Evolutionary conservation across 2,888 invertebrate genomes (phyloP), one percentile per base, ranked within the genome.

Genomic region (Bursaphelenchus okinawaensis): DNA sequence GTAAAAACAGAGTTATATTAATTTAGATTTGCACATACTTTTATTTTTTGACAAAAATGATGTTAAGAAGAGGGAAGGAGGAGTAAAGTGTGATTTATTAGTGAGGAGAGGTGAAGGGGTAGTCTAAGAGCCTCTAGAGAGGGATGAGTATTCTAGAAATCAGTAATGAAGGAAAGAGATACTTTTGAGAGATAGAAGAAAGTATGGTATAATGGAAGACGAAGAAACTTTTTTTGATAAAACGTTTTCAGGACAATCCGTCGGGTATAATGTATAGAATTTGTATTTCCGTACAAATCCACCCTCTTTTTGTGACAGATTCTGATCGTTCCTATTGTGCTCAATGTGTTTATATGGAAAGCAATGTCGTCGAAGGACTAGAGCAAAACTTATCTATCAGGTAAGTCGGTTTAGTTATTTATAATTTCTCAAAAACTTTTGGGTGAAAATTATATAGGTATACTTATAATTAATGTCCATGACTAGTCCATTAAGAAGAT

Each of bases 301-400:
- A 82, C 67, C 82, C 82, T 0, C 71, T 82, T 12, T 82, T 82
- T 61, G 81, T 82, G 28, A 82, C 82, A 2, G 82, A 82, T 28
- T 71, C 80, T 4, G 82, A 82, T 63, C 69, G 78, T 7, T 76
- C 75, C 24, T 82, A 81, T 65, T 82, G 82, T 69, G 82, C 81
- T 19, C 78, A 80, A 57, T 82, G 82, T 56, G 78, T 82, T 26
- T 82, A 82, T 65, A 74, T 77, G 65, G 79, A 82, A 51, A 70
- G 72, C 8, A 76, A 74, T 59, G 71, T 81, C 8, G 73, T 81
- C 59, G 75, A 75, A 24, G 75, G 79, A 64, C 72, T 81, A 23
- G 76, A 80, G 55, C 77, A 77, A 54, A 73, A 72, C 28, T 65
- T 79, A 9, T 76, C 72, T 26, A 76, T 80, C 59, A 77, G 76